phyloP scores from a whole-genome alignment of 1,140 invertebrate species.

The Pseudomyrmex concolor region DNA sequence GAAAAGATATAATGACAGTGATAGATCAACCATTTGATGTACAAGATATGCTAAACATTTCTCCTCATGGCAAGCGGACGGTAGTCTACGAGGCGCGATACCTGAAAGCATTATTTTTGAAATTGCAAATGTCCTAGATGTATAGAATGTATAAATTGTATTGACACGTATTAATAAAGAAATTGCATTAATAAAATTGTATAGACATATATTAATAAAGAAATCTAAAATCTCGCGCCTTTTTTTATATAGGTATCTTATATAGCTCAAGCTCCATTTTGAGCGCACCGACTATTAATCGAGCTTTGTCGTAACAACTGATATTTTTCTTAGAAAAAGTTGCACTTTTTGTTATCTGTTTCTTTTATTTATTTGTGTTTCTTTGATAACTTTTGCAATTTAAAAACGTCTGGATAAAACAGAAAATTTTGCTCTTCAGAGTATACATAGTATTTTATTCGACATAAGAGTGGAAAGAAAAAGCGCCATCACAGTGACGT shows the following conservation, averaged over 20 bases:
- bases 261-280: not conserved
- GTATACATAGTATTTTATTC: too few species aligned
- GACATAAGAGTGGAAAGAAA: too few species aligned
- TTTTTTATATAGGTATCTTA: not conserved
- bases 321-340: too few species aligned
- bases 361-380: too few species aligned
- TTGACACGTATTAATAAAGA: not conserved
- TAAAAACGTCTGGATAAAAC: too few species aligned
- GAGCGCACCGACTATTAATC: too few species aligned
- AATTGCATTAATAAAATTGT: not conserved
- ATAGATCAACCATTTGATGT: conserved; percentile 93
- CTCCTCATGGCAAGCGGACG: conserved; percentile 94
- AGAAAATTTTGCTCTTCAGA: too few species aligned
- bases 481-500: too few species aligned
- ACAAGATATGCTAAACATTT: conserved; percentile 87
- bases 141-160: not conserved
- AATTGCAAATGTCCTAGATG: conserved; percentile 85
- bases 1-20: conserved; percentile 93
- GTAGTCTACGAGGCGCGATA: conserved; percentile 96
- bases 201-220: not conserved
- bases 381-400: too few species aligned
- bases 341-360: too few species aligned
- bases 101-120: conserved; percentile 93
- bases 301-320: too few species aligned
- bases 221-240: too few species aligned